phyloP scores from a whole-genome alignment of 2,113 vertebrate species.

The Centrocercus urophasianus region DNA sequence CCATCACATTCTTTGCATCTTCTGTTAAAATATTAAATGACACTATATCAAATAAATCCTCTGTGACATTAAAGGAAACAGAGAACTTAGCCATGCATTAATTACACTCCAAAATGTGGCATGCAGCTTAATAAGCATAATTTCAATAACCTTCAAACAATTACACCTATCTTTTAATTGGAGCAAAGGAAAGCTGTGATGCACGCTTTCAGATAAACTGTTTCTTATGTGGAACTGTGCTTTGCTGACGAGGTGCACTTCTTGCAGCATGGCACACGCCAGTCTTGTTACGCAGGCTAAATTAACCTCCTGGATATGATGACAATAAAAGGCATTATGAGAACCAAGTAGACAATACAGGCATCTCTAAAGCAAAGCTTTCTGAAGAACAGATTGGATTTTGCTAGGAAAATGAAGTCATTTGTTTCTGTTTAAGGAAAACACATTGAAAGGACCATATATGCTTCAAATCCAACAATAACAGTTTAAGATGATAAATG shows the following conservation, averaged over 20 bases:
- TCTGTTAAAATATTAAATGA: constrained; percentile 51
- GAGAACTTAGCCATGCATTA: background rate
- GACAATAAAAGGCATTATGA: background rate
- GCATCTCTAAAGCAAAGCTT: background rate
- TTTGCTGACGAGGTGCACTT: background rate
- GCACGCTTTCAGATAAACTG: background rate
- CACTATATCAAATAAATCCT: constrained; percentile 22
- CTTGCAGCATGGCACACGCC: background rate
- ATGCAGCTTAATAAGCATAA: constrained; percentile 21
- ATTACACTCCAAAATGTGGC: background rate
- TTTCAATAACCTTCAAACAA: constrained; percentile 18
- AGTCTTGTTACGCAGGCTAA: background rate
- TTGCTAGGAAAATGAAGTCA: background rate
- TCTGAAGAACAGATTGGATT: background rate
- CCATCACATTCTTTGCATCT: constrained; percentile 18
- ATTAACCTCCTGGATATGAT: background rate
- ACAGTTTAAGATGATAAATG: constrained; percentile 11
- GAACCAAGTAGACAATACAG: background rate
- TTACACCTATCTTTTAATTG: constrained; percentile 48
- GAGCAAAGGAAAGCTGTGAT: constrained; percentile 14
- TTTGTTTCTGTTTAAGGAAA: constrained; percentile 25
- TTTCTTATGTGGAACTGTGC: background rate
- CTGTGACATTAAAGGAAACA: constrained; percentile 40
- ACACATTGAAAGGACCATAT: background rate
- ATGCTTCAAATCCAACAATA: background rate